Evolutionary conservation across 1,140 invertebrate genomes (phyloP), one percentile per base, ranked within the genome.

Genomic region (Papilio aristodemus): DNA sequence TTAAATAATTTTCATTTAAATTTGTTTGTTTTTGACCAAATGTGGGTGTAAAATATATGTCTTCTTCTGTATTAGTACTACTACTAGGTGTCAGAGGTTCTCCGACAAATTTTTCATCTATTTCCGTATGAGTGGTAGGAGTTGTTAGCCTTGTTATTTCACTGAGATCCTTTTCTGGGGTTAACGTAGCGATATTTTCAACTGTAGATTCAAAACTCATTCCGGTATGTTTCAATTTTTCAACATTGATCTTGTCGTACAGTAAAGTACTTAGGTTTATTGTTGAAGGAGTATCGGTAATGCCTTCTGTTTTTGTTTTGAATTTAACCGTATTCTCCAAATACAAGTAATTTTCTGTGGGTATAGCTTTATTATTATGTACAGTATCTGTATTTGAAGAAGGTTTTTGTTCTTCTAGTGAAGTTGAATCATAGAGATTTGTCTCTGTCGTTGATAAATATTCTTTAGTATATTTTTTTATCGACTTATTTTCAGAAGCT

Each of bases 191-290:
- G 3, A 62, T 19, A 38, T 36, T 62, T 62, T 38, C 59, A 22
- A 62, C 59, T 19, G 59, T 62, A 11, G 59, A 62, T 62, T 62
- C 59, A 11, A 62, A 36, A 17, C 9, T 54, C 46, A 54, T 54
- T 22, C 46, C 46, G 10, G 19, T 54, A 11, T 54, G 46, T 54
- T 22, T 54, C 19, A 19, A 54, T 13, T 54, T 54, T 54, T 54
- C 46, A 54, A n/a, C 32, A 59, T 14, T 36, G 8, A 1, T 59
- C n/a, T 8, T 27, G 14, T 62, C 32, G 10, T 25, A 25, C 22
- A 13, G 10, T 3, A 54, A 54, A 22, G 59, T 62, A 19, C 32
- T 37, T 22, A 17, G 6, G 19, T 17, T 19, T 62, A 62, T 37
- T 36, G 59, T 19, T 38, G 59, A 17, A 19, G 59, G 27, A 10